A percentile compares a stretch with the other conserved stretches of the same genome.
phyloP scores from a whole-genome alignment of 2,888 invertebrate genomes.

The Tribolium freemani region DNA sequence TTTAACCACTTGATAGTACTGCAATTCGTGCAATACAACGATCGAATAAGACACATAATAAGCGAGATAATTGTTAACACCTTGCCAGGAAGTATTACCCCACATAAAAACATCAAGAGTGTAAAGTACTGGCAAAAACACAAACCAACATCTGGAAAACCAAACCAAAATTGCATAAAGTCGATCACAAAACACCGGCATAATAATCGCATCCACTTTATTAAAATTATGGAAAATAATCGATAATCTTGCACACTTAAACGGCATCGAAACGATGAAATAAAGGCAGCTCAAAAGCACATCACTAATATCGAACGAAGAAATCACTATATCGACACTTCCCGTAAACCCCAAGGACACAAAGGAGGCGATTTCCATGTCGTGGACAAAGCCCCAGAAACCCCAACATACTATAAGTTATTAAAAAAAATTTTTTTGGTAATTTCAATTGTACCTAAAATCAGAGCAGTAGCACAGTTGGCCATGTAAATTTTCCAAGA shows the following conservation, averaged over 20 bases:
- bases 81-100: neutral
- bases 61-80: neutral
- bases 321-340: neutral
- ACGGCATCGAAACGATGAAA: neutral
- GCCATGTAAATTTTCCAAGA: neutral
- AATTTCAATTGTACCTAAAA: neutral
- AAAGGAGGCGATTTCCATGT: neutral
- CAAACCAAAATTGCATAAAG: neutral
- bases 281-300: neutral
- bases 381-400: neutral
- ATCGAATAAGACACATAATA: constrained; percentile 3
- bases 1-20: neutral
- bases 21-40: constrained; percentile 9
- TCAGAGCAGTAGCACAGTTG: neutral
- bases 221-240: neutral
- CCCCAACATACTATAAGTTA: neutral
- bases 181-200: neutral
- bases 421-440: neutral
- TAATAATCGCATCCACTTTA: neutral
- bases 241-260: neutral
- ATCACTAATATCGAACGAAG: neutral
- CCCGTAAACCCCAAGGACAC: neutral
- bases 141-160: neutral
- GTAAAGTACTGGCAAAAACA: neutral
- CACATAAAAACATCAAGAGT: constrained; percentile 15